These are phyloP conservation scores for Battus philenor DNA, from an alignment of 1,140 invertebrate species.

Conservation along the genomic window DNA sequence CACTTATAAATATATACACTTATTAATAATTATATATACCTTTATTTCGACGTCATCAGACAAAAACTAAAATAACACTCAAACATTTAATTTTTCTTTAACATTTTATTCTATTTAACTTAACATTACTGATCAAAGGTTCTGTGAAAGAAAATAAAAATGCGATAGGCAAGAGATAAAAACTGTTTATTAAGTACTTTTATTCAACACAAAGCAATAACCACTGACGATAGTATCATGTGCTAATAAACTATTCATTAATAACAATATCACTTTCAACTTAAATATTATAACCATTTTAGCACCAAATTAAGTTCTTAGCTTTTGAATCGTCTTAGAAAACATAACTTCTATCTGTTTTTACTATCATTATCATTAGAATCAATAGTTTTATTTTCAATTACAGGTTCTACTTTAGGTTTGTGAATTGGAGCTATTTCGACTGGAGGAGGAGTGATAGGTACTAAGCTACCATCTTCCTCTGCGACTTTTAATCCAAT, in stretches of 20 bases:
- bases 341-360: conserved; percentile 38
- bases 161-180: not conserved
- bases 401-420: conserved; percentile 30
- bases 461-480: conserved; percentile 77
- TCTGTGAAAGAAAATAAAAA: too few relatives aligned
- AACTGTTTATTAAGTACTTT: not conserved
- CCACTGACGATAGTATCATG: not conserved
- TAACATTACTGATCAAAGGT: too few relatives aligned
- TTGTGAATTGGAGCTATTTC: conserved; percentile 67
- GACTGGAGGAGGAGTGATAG: conserved; percentile 58
- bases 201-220: conserved; percentile 1
- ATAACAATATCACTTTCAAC: conserved; percentile 32
- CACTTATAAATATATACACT: too few relatives aligned
- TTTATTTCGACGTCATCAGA: too few relatives aligned
- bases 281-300: conserved; percentile 16
- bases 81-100: too few relatives aligned
- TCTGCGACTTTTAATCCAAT: conserved; percentile 86
- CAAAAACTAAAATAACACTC: too few relatives aligned
- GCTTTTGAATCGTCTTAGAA: conserved; percentile 22
- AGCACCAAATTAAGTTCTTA: conserved; percentile 19
- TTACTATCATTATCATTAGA: conserved; percentile 39
- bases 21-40: too few relatives aligned
- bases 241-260: conserved; percentile 1
- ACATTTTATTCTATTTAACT: too few relatives aligned
- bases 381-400: conserved; percentile 43